A percentile compares a stretch with the other conserved stretches of the same genome.
These are phyloP conservation scores for Chiloscyllium punctatum DNA, from an alignment of 2,797 vertebrate genomes.

Conservation along the genomic window DNA sequence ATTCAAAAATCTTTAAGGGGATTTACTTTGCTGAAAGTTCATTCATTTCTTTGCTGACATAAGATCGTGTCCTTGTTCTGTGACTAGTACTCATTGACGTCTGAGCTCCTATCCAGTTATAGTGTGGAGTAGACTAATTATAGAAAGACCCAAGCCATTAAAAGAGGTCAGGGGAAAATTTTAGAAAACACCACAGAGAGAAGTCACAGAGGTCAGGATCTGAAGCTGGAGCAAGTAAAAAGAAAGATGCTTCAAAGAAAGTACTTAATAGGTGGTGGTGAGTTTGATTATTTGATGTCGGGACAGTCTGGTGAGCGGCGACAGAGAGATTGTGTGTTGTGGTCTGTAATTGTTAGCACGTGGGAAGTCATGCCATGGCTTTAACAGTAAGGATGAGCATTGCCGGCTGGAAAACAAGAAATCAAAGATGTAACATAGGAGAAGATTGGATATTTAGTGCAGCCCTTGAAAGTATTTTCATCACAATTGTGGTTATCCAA, in stretches of 20 bases:
- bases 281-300: conserved; percentile 14
- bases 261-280: conserved; percentile 12
- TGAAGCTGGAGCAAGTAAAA: conserved; percentile 2
- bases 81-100: not conserved
- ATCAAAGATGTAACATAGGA: not conserved
- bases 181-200: conserved; percentile 5
- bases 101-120: not conserved
- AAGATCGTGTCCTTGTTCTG: not conserved
- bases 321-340: conserved; percentile 34
- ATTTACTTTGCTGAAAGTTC: not conserved
- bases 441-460: not conserved
- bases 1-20: not conserved
- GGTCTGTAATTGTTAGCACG: conserved; percentile 32
- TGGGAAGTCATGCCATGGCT: conserved; percentile 10
- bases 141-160: not conserved
- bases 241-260: conserved; percentile 12
- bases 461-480: not conserved
- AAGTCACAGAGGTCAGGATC: conserved; percentile 16
- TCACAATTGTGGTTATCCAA: not conserved
- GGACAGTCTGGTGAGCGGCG: conserved; percentile 29
- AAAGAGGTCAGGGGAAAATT: not conserved
- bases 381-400: not conserved
- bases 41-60: not conserved
- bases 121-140: not conserved
- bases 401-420: not conserved